A percentile compares a stretch with the other conserved stretches of the same genome.
Evolutionary conservation across 2,888 invertebrate species (phyloP).

Genomic region (Eugnorisma glareosa): DNA sequence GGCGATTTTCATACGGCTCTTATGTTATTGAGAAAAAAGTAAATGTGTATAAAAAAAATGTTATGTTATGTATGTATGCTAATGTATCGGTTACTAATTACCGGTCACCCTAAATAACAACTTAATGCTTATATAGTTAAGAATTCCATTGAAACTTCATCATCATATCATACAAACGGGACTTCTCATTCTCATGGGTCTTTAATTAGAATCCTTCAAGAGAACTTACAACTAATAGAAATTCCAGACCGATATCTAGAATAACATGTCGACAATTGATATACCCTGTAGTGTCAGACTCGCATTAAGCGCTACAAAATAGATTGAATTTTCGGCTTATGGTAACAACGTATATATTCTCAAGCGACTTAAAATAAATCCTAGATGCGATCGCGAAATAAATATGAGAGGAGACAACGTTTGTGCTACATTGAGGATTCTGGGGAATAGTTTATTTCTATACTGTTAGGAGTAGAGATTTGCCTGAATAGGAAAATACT

Average conservation of each 20-base stretch:
- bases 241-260: slow-evolving; percentile 33
- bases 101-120: too few species aligned
- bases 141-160: background rate
- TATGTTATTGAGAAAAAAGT: too few species aligned
- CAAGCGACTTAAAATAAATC: slow-evolving; percentile 59
- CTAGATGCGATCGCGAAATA: slow-evolving; percentile 52
- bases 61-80: too few species aligned
- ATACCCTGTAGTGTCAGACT: slow-evolving; percentile 14
- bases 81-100: too few species aligned
- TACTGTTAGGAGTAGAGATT: slow-evolving; percentile 8
- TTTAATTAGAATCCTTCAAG: slow-evolving; percentile 12
- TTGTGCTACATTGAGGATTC: slow-evolving; percentile 39
- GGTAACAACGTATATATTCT: slow-evolving; percentile 59
- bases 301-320: slow-evolving; percentile 52
- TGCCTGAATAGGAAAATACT: background rate
- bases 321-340: slow-evolving; percentile 64
- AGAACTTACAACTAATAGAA: slow-evolving; percentile 28
- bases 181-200: background rate
- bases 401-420: slow-evolving; percentile 48
- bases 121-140: background rate
- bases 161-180: background rate
- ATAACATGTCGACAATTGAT: slow-evolving; percentile 33
- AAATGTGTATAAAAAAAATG: too few species aligned
- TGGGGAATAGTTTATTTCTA: slow-evolving; percentile 29
- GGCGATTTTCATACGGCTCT: too few species aligned